Evolutionary conservation across 2,888 invertebrate species (phyloP), one percentile per base, ranked within the genome.

Genomic region (Schrankia costaestrigalis): DNA sequence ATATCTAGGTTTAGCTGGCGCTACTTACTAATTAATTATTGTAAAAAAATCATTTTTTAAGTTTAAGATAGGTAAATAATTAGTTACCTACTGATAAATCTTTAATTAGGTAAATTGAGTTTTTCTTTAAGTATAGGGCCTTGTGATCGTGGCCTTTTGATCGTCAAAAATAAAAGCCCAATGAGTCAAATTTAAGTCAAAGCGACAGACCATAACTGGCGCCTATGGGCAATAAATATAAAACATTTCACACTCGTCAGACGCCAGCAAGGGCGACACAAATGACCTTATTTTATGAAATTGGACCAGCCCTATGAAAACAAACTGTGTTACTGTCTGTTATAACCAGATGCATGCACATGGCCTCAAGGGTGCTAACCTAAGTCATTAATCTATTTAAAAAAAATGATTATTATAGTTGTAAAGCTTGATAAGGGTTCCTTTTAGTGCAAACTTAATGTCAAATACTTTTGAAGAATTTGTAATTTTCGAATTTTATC

Each of bases 311-410:
- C n/a, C n/a, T n/a, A 49, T 56, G 35, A 42, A 46, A 75, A 73
- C 55, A 74, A 69, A 73, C 68, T 68, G 21, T 8, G n/a, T 17
- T 39, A 48, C 49, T 37, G 11, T 22, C 43, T 33, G 25, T 11
- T 48, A 41, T 31, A 48, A 57, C 61, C 78, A 77, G 63, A 73
- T 77, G 76, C 57, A 62, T 40, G 45, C 76, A 71, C 32, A 71
- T 65, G 68, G 46, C 42, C 3, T 21, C 21, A 53, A 56, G 44
- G 54, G 34, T 14, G 35, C 28, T 26, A 37, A 32, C 38, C 9
- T 14, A 46, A 40, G 28, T 25, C 30, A 24, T 46, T 46, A 44
- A 46, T 35, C 17, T 19, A n/a, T n/a, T n/a, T n/a, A n/a, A n/a
- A n/a, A n/a, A n/a, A n/a, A n/a, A n/a, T n/a, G n/a, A n/a, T n/a